A percentile compares a stretch with the other conserved stretches of the same genome.
These are phyloP conservation scores for Cydia amplana DNA, from an alignment of 1,140 invertebrate genomes.

Conservation along the genomic window DNA sequence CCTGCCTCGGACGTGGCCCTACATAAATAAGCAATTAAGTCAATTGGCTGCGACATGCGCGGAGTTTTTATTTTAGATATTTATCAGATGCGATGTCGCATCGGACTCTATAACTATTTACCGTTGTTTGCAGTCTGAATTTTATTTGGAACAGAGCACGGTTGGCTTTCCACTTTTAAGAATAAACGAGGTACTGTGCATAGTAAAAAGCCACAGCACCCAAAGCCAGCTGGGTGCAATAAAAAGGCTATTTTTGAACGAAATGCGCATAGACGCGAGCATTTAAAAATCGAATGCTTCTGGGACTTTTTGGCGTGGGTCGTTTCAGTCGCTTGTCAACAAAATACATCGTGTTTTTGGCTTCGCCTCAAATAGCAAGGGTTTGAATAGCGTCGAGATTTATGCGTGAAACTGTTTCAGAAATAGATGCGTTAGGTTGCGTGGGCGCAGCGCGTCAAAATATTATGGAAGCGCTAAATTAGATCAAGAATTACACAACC, in stretches of 20 bases:
- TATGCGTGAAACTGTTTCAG: conserved; percentile 40
- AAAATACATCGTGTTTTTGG: conserved; percentile 35
- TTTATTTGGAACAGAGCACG: not conserved
- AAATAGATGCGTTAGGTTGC: conserved; percentile 60
- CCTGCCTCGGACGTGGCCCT: conserved; percentile 20
- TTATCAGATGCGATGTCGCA: conserved; percentile 60
- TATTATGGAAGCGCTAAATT: conserved; percentile 59
- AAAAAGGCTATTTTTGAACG: conserved; percentile 2
- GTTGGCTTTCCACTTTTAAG: not conserved
- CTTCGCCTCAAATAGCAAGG: not conserved
- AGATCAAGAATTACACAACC: conserved; percentile 37
- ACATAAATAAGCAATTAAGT: conserved; percentile 62
- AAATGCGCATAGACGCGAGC: not conserved
- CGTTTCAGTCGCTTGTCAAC: conserved; percentile 26
- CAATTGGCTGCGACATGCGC: conserved; percentile 54
- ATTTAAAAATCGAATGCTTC: conserved; percentile 18
- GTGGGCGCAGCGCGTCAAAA: conserved; percentile 62
- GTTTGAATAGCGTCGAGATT: conserved; percentile 22
- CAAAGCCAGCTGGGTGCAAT: not conserved
- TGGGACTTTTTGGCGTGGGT: conserved; percentile 5
- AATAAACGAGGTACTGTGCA: not conserved
- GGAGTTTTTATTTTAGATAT: conserved; percentile 53
- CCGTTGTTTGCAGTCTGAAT: not conserved
- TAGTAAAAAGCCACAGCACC: not conserved
- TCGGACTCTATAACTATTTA: conserved; percentile 29